These are phyloP conservation scores for Iselma pallidipennis DNA, from an alignment of 2,888 invertebrate genomes.

Conservation along the genomic window DNA sequence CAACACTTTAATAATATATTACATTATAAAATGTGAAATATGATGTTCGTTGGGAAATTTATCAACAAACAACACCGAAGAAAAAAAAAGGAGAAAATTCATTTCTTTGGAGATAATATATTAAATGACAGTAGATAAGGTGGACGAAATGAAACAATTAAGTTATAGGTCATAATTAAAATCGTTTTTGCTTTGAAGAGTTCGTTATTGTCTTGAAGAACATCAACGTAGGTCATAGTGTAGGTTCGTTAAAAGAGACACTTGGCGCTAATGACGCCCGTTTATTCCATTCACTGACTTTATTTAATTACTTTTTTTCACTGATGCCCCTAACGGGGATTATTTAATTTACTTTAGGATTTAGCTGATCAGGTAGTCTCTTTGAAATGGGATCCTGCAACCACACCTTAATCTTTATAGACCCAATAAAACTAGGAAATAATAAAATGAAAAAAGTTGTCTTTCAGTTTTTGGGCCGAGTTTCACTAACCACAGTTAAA, in stretches of 20 bases:
- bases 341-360: not conserved
- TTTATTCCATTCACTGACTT: not conserved
- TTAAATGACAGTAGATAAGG: not conserved
- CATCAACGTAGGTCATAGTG: not conserved
- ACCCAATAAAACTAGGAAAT: not conserved
- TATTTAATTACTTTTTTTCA: not conserved
- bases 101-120: no score
- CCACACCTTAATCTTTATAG: slow-evolving; percentile 1
- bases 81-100: no score
- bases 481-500: no score
- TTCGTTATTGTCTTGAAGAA: not conserved
- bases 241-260: not conserved
- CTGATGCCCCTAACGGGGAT: not conserved
- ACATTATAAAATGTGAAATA: not conserved
- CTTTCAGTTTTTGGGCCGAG: slow-evolving; percentile 13
- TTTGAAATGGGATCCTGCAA: not conserved
- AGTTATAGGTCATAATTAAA: not conserved
- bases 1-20: not conserved
- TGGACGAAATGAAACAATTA: not conserved
- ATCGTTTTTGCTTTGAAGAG: not conserved
- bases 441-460: slow-evolving; percentile 8
- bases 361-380: not conserved
- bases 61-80: not conserved
- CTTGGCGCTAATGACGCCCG: not conserved
- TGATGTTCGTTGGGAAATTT: not conserved